Percentiles rank a stretch among this genome's conserved stretches.
Evolutionary conservation across 1,140 invertebrate genomes (phyloP).

Genomic region (Drosophila novamexicana): DNA sequence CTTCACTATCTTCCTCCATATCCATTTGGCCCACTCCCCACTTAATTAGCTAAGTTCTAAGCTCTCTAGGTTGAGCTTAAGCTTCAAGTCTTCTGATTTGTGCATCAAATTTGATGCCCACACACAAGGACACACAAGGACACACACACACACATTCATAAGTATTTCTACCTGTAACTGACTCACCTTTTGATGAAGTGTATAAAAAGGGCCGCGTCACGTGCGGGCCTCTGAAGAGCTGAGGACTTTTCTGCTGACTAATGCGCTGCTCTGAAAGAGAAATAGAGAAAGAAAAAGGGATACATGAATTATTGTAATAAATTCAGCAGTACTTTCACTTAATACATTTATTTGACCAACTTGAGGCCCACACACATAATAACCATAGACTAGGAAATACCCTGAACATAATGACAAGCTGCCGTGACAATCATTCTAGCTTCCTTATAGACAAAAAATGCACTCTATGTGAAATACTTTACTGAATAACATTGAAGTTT

Average conservation of each 20-base stretch:
- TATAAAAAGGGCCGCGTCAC: conserved; percentile 40
- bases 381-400: too few species aligned
- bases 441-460: too few species aligned
- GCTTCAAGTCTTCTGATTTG: conserved; percentile 1
- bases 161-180: conserved; percentile 1
- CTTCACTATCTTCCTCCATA: background rate
- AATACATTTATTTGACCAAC: background rate
- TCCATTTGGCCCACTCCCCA: background rate
- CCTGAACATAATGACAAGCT: too few species aligned
- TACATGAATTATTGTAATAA: conserved; percentile 41
- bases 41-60: background rate
- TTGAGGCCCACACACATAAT: background rate
- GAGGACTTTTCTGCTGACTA: conserved; percentile 43
- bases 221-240: conserved; percentile 27
- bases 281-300: conserved; percentile 1
- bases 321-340: conserved; percentile 1
- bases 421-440: too few species aligned
- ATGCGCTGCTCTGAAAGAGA: conserved; percentile 33
- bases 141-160: conserved; percentile 1
- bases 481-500: too few species aligned
- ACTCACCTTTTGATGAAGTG: conserved; percentile 48
- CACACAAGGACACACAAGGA: background rate
- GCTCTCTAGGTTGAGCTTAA: background rate
- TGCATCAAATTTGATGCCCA: background rate
- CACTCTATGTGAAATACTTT: too few species aligned